These are phyloP conservation scores for Papilio glaucus DNA, from an alignment of 1,140 invertebrate species.

Conservation along the genomic window DNA sequence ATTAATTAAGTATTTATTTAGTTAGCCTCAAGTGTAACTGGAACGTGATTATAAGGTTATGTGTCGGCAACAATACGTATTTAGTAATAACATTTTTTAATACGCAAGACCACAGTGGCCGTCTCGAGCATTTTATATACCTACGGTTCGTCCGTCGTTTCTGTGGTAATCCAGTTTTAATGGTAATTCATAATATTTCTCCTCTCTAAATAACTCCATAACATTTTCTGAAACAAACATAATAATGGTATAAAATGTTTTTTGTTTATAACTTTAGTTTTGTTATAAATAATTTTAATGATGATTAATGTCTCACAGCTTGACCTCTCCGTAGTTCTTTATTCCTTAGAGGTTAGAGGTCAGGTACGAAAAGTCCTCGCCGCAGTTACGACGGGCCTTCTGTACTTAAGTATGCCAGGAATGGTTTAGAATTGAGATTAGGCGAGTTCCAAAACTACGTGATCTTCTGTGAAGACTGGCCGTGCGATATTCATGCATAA, in stretches of 20 bases:
- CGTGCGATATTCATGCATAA: conserved; percentile 70
- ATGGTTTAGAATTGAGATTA: conserved; percentile 52
- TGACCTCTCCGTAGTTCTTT: not conserved
- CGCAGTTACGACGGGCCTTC: conserved; percentile 24
- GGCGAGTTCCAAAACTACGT: conserved; percentile 52
- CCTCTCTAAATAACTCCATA: too few relatives aligned
- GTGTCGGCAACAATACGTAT: conserved; percentile 33
- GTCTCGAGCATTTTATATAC: conserved; percentile 7
- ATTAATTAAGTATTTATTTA: conserved; percentile 81
- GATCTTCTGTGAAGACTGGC: conserved; percentile 74
- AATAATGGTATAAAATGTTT: too few relatives aligned
- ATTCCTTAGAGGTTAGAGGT: not conserved
- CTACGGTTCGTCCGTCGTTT: conserved; percentile 20
- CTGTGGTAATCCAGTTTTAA: conserved; percentile 11
- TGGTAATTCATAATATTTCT: not conserved
- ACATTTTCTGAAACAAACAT: too few relatives aligned
- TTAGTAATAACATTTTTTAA: conserved; percentile 40
- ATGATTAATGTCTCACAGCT: too few relatives aligned
- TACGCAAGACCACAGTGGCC: conserved; percentile 13
- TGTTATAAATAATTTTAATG: not conserved
- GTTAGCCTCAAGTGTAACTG: conserved; percentile 58
- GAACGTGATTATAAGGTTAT: conserved; percentile 42
- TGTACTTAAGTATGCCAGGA: conserved; percentile 41
- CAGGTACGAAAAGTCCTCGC: not conserved
- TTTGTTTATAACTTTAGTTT: not conserved